Conservation (phyloP, 2,797 vertebrate genomes). For the Sebastes iracundus region DNA sequence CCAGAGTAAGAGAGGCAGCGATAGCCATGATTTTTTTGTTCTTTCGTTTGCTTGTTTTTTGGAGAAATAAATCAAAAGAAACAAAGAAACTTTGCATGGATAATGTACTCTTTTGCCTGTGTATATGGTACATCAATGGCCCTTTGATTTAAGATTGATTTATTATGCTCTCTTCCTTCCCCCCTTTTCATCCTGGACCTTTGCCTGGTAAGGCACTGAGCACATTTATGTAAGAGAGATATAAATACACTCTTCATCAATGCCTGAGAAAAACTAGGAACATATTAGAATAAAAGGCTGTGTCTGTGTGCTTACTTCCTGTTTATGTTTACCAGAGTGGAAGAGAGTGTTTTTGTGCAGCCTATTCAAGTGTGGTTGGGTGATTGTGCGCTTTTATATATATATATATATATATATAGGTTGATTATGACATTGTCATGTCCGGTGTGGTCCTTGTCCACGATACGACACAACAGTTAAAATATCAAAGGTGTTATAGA, state of each 20-base stretch:
- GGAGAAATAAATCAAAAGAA: no score
- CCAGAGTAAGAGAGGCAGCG: no score
- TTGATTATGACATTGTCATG: neutral
- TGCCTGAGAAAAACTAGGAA: conserved; percentile 73
- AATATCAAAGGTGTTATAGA: neutral
- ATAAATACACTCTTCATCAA: conserved; percentile 49
- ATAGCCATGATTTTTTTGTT: no score
- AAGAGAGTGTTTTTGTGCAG: conserved; percentile 34
- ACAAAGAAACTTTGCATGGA: no score
- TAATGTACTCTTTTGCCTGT: no score
- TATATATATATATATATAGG: conserved; percentile 40
- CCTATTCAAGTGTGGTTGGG: conserved; percentile 58
- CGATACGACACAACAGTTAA: neutral
- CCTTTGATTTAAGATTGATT: no score
- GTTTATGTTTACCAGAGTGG: conserved; percentile 29
- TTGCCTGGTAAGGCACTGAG: neutral
- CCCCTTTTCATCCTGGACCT: neutral
- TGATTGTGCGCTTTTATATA: conserved; percentile 63
- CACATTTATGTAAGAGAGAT: neutral
- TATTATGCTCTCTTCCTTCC: neutral
- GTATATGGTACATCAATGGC: no score
- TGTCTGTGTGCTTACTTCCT: conserved; percentile 16
- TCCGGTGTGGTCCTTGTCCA: neutral
- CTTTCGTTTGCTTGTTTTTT: no score
- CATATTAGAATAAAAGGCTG: conserved; percentile 62